phyloP scores from a whole-genome alignment of 2,888 invertebrate species.

The Mesodorylaimus sp. region DNA sequence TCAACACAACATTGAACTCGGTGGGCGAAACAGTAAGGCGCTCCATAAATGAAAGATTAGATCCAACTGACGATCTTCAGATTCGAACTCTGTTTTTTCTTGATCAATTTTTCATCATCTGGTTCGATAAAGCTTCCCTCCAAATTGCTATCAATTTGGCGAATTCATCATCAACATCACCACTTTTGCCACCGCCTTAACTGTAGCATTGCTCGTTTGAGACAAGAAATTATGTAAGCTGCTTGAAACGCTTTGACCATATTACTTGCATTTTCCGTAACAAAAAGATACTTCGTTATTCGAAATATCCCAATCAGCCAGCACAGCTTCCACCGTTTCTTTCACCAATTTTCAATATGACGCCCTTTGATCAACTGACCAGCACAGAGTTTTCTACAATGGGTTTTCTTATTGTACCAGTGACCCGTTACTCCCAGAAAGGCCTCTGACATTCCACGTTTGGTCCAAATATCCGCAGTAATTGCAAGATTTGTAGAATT shows the following conservation, averaged over 20 bases:
- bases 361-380: not conserved
- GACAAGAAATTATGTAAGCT: not conserved
- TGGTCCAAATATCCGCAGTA: not conserved
- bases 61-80: not conserved
- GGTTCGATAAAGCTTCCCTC: not conserved
- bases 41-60: not conserved
- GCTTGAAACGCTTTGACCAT: not conserved
- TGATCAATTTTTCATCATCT: not conserved
- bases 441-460: not conserved
- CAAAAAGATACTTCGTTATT: not conserved
- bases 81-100: not conserved
- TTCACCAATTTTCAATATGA: not conserved
- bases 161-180: not conserved
- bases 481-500: not conserved
- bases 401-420: not conserved
- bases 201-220: not conserved
- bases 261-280: not conserved
- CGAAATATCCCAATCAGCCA: not conserved
- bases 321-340: not conserved
- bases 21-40: not conserved
- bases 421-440: not conserved
- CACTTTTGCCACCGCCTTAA: not conserved
- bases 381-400: not conserved
- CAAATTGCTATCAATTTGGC: not conserved
- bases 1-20: not conserved